phyloP scores from a whole-genome alignment of 2,888 invertebrate species.

The Arge pagana region DNA sequence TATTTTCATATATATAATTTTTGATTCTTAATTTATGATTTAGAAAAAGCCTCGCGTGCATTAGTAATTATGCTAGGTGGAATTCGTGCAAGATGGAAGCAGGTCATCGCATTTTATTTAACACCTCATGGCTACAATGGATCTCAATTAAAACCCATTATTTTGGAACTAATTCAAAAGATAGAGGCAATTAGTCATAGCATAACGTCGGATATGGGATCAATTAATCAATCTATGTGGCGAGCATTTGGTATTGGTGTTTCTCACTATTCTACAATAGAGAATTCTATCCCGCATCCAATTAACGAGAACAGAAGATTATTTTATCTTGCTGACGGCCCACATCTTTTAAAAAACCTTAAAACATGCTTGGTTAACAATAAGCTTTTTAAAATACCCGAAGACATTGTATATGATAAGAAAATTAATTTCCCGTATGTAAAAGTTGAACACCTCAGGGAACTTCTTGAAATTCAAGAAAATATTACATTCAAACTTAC shows the following conservation, averaged over 20 bases:
- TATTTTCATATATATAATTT: too few relatives aligned
- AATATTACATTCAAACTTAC: too few relatives aligned
- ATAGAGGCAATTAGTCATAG: slow-evolving; percentile 31
- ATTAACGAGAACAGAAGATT: slow-evolving; percentile 25
- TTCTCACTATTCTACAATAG: slow-evolving; percentile 5
- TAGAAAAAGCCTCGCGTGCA: slow-evolving; percentile 34
- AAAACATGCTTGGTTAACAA: slow-evolving; percentile 31
- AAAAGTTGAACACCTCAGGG: too few relatives aligned
- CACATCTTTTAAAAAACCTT: slow-evolving; percentile 35
- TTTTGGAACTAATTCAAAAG: slow-evolving; percentile 30
- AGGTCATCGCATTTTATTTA: slow-evolving; percentile 39
- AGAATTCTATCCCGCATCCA: slow-evolving; percentile 31
- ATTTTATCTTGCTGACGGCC: slow-evolving; percentile 31
- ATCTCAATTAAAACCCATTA: slow-evolving; percentile 28
- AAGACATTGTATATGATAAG: too few relatives aligned
- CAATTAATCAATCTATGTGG: slow-evolving; percentile 37
- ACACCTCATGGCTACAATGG: slow-evolving; percentile 37
- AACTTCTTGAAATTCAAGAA: too few relatives aligned
- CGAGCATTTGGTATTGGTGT: slow-evolving; percentile 29
- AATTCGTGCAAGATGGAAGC: slow-evolving; percentile 38
- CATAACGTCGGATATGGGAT: slow-evolving; percentile 39
- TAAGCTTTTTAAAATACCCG: slow-evolving; percentile 29
- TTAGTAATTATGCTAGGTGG: slow-evolving; percentile 41
- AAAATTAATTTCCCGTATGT: too few relatives aligned
- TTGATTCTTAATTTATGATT: too few relatives aligned